Base-by-base conservation (phyloP, 1,140 invertebrate genomes). In the Drosophila micromelanica region DNA sequence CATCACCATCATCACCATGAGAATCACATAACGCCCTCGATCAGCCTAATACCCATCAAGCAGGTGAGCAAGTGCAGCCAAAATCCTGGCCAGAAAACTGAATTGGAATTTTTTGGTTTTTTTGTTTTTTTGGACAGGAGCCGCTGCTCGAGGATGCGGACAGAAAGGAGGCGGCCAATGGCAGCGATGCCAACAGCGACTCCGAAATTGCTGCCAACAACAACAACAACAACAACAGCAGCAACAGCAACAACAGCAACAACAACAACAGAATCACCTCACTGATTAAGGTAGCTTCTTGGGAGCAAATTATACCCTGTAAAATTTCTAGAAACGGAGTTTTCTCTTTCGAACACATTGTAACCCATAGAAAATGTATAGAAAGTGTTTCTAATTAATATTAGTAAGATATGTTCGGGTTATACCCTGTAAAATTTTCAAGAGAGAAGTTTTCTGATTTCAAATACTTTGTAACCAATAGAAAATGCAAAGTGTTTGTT, bases 11-110 rank as follows among this genome's bases (percentile, higher is more conserved):
- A 91, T 49, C 90, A 90, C 42, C 79, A 90, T 60, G 93, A 94
- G 81, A 93, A 93, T 60, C 94, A 93, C 89, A 96, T 96, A 78
- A 97, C 96, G 72, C 96, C 96, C 7, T 96, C 96, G 13, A 96
- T 97, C 71, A 96, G 96, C 15, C 92, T 97, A n/a, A 97, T 97
- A 93, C 96, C 96, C 49, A 97, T 97, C 68, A 97, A 97, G 92
- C 96, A 97, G 93, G 96, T 94, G 85, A 81, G 2, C 11, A 12
- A 0, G 38, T 7, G 35, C 46, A 5, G 20, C 2, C 23, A 17
- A 52, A 52, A 52, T 46, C 11, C 6, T 13, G 2, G 48, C 12
- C 7, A 23, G 27, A 5, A 12, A 27, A 27, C 5, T 15, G 1
- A 17, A 45, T 8, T 43, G 15, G n/a, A n/a, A n/a, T n/a, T n/a